phyloP scores from a whole-genome alignment of 2,888 invertebrate genomes.

The Sipha maydis region DNA sequence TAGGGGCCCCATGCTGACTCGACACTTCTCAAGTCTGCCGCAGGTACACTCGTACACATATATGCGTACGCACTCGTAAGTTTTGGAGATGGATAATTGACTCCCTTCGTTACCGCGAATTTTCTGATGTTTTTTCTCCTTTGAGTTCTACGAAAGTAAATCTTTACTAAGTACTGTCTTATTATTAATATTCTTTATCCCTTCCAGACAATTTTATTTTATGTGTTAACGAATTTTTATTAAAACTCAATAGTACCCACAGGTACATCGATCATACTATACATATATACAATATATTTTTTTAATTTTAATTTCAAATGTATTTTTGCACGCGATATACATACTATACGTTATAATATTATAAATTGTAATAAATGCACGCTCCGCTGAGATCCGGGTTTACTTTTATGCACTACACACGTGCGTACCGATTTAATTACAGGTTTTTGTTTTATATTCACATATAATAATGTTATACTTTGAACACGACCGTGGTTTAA shows the following conservation, averaged over 20 bases:
- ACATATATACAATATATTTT: neutral
- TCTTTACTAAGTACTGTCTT: neutral
- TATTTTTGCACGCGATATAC: neutral
- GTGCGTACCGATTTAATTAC: slow-evolving; percentile 26
- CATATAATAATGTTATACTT: slow-evolving; percentile 11
- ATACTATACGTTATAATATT: too few relatives aligned
- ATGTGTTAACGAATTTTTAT: neutral
- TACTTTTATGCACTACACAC: neutral
- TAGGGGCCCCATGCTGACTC: slow-evolving; percentile 40
- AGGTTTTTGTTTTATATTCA: neutral
- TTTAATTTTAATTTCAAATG: neutral
- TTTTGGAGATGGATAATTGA: neutral
- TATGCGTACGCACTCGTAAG: neutral
- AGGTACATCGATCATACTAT: too few relatives aligned
- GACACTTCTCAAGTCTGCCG: slow-evolving; percentile 21
- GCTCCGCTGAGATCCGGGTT: slow-evolving; percentile 18
- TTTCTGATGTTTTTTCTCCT: neutral
- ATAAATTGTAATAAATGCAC: neutral
- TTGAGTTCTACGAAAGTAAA: neutral
- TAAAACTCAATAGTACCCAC: too few relatives aligned
- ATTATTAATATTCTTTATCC: neutral
- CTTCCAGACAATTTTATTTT: neutral
- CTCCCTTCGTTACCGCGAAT: neutral
- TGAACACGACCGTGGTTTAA: slow-evolving; percentile 5
- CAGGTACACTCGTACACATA: neutral